A percentile compares a stretch with the other conserved stretches of the same genome.
These are phyloP conservation scores for Balearica regulorum DNA, from an alignment of 2,797 vertebrate genomes.

Conservation along the genomic window DNA sequence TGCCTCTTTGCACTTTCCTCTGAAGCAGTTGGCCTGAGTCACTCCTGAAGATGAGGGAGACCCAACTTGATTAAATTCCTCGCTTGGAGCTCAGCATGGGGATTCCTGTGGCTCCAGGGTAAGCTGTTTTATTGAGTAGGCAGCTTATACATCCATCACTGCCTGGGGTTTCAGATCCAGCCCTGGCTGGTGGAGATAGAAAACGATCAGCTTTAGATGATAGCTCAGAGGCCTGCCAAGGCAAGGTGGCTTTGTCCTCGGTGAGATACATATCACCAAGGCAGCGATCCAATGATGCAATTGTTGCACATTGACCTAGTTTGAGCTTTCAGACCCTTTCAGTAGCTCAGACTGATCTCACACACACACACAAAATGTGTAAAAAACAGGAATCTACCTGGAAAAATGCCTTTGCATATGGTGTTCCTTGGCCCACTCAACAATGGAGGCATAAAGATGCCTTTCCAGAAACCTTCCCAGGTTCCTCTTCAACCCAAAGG, in stretches of 20 bases:
- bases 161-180: neutral
- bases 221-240: neutral
- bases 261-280: neutral
- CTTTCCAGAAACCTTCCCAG: neutral
- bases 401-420: neutral
- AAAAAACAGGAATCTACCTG: neutral
- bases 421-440: neutral
- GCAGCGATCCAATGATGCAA: neutral
- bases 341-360: neutral
- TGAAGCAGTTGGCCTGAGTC: neutral
- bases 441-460: neutral
- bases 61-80: slow-evolving; percentile 10
- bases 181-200: neutral
- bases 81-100: fast-evolving
- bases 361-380: fast-evolving
- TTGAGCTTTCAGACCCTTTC: neutral
- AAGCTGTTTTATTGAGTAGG: neutral
- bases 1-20: neutral
- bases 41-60: neutral
- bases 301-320: neutral
- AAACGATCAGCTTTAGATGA: neutral
- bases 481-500: neutral
- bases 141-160: neutral
- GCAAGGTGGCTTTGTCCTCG: neutral
- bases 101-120: neutral